Evolutionary conservation across 2,797 vertebrate species (phyloP).

Genomic region (Protosalanx chinensis): DNA sequence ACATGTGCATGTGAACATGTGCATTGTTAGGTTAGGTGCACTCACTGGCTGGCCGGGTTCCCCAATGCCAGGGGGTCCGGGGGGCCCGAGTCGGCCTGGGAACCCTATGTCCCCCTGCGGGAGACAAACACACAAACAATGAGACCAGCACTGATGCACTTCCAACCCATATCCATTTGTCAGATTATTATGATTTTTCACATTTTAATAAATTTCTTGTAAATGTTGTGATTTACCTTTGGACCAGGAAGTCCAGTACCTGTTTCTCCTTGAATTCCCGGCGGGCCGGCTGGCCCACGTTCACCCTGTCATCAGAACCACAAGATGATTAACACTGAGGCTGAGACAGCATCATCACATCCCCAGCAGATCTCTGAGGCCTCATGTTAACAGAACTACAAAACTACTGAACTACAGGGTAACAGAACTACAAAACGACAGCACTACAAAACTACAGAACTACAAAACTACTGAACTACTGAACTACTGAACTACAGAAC

Average conservation of each 20-base stretch:
- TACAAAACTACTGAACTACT: no score
- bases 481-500: no score
- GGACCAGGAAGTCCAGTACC: conserved; percentile 83
- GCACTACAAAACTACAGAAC: no score
- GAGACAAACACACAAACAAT: conserved; percentile 20
- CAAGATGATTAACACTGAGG: not conserved
- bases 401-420: no score
- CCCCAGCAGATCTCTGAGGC: not conserved
- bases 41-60: conserved; percentile 82
- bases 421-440: no score
- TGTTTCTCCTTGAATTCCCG: conserved; percentile 85
- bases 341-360: not conserved
- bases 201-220: no score
- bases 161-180: no score
- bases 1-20: no score
- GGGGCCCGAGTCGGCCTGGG: conserved; percentile 80
- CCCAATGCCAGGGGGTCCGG: conserved; percentile 81
- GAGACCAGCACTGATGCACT: no score
- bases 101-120: conserved; percentile 83
- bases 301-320: conserved; percentile 76
- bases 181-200: no score
- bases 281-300: conserved; percentile 76
- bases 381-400: not conserved
- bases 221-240: conserved; percentile 71
- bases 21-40: conserved; percentile 30